Percentiles rank a stretch among this genome's conserved stretches.
Evolutionary conservation across 2,113 vertebrate species (phyloP).

Genomic region (Anthoscopus minutus): DNA sequence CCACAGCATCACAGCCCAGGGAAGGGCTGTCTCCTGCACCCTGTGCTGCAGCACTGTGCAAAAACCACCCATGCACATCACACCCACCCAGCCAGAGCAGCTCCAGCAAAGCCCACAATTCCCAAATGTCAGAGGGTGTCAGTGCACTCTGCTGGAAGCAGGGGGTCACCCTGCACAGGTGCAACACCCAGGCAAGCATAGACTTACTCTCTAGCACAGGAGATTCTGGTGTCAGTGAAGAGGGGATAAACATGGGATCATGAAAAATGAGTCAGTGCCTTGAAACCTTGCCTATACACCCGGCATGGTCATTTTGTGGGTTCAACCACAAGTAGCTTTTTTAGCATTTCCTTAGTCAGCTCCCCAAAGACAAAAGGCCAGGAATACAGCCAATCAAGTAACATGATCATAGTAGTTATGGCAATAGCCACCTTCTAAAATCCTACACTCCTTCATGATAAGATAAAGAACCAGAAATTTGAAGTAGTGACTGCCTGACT

Average conservation of each 20-base stretch:
- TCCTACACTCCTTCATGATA: neutral
- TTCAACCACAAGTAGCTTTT: neutral
- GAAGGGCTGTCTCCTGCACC: neutral
- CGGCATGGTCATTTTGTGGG: neutral
- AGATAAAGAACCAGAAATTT: slow-evolving; percentile 17
- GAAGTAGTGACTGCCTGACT: neutral
- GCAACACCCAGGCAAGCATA: neutral
- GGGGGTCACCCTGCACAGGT: neutral
- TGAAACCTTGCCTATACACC: neutral
- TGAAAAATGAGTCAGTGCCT: neutral
- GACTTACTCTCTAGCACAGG: neutral
- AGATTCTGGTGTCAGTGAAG: neutral
- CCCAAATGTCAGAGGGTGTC: neutral
- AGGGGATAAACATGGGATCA: neutral
- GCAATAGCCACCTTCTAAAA: slow-evolving; percentile 14
- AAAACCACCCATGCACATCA: neutral
- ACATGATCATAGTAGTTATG: neutral
- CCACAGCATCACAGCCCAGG: neutral
- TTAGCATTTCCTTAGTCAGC: neutral
- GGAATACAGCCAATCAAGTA: neutral
- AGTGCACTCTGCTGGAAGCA: neutral
- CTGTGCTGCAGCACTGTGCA: neutral
- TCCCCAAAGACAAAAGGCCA: neutral
- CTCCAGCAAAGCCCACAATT: neutral
- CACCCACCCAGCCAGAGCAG: neutral